phyloP scores from a whole-genome alignment of 2,113 vertebrate genomes.

The Ceyx melanurus region DNA sequence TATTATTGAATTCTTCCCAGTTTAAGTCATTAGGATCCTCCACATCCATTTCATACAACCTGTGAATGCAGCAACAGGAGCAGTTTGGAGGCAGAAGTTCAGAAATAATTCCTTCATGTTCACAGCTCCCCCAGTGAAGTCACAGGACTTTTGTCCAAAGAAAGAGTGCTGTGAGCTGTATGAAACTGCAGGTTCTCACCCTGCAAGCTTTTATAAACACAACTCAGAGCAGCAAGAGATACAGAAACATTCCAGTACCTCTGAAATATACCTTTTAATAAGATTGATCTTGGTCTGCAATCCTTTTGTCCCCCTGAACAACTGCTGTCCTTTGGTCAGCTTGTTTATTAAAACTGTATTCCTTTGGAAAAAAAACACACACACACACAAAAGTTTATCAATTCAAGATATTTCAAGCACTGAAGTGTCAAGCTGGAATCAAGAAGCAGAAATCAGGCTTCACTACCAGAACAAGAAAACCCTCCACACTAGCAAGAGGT shows the following conservation, averaged over 20 bases:
- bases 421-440: neutral
- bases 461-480: neutral
- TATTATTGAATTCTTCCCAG: constrained; percentile 71
- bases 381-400: neutral
- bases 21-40: constrained; percentile 74
- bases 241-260: neutral
- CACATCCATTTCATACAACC: constrained; percentile 64
- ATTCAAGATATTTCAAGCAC: neutral
- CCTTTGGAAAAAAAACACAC: constrained; percentile 55
- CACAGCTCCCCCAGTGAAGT: neutral
- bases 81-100: neutral
- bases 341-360: constrained; percentile 62
- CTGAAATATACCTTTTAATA: constrained; percentile 73
- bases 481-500: neutral
- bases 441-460: neutral
- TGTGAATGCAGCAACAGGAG: constrained; percentile 25
- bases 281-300: constrained; percentile 68
- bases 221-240: neutral
- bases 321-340: constrained; percentile 38
- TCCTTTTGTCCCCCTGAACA: neutral
- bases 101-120: neutral
- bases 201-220: neutral
- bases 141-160: neutral
- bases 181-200: neutral
- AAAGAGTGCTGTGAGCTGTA: neutral